A percentile compares a stretch with the other conserved stretches of the same genome.
Evolutionary conservation across 92 coral and sea anemone genomes (phyloP).

Genomic region (Plumapathes pennacea): DNA sequence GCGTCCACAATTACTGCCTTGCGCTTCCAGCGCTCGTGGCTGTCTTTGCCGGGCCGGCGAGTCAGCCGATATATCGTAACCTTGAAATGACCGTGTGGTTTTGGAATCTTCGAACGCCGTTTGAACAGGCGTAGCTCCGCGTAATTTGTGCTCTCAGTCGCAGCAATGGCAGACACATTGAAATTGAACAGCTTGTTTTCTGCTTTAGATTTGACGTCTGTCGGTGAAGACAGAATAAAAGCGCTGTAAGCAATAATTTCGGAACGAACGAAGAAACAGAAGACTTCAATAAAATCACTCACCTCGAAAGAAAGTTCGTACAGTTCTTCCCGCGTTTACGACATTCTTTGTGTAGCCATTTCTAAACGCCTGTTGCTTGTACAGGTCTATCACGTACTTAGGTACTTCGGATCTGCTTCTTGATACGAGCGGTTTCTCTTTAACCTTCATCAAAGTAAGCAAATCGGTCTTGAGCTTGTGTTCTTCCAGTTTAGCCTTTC

Average conservation of each 20-base stretch:
- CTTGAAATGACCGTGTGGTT: constrained; percentile 56
- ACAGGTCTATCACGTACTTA: constrained; percentile 77
- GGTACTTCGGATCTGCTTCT: constrained; percentile 81
- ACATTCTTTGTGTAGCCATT: constrained; percentile 66
- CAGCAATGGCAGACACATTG: constrained; percentile 68
- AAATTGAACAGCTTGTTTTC: constrained; percentile 73
- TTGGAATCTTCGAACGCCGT: constrained; percentile 76
- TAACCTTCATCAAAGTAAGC: constrained; percentile 69
- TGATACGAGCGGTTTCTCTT: constrained; percentile 69
- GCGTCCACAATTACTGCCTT: constrained; percentile 52
- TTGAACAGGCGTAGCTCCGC: constrained; percentile 84
- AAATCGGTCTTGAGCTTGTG: constrained; percentile 65
- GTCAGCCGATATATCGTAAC: constrained; percentile 67
- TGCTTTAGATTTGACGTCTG: constrained; percentile 50
- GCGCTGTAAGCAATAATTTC: no score
- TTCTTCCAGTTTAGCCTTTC: constrained; percentile 35
- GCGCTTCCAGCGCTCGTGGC: constrained; percentile 62
- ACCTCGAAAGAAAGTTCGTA: constrained; percentile 90
- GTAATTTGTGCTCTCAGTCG: constrained; percentile 58
- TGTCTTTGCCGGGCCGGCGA: constrained; percentile 43
- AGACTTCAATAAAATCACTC: constrained; percentile 3
- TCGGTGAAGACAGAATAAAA: constrained; percentile 6
- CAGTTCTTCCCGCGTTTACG: constrained; percentile 55
- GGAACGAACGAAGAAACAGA: neutral
- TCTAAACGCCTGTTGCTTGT: constrained; percentile 62